Evolutionary conservation across 2,888 invertebrate species (phyloP).

Genomic region (Zeuzera pyrina): DNA sequence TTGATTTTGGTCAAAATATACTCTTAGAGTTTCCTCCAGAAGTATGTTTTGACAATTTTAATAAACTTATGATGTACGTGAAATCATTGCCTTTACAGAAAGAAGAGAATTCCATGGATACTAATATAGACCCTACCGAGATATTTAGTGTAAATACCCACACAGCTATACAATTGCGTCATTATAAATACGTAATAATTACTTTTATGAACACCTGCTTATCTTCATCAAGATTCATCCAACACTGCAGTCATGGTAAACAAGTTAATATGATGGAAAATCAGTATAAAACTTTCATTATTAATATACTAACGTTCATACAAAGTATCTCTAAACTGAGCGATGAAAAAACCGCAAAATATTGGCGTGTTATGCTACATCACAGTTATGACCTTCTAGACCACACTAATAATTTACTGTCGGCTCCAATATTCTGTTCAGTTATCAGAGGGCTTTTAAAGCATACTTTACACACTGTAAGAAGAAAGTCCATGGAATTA

Average conservation of each 20-base stretch:
- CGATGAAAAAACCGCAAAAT: constrained; percentile 78
- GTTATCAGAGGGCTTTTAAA: constrained; percentile 82
- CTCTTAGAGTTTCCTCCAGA: constrained; percentile 77
- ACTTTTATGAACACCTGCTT: constrained; percentile 82
- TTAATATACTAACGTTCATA: constrained; percentile 78
- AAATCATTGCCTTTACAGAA: constrained; percentile 78
- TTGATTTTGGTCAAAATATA: constrained; percentile 80
- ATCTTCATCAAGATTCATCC: constrained; percentile 78
- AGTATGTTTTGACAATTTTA: constrained; percentile 75
- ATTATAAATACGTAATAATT: constrained; percentile 86
- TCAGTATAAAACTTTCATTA: constrained; percentile 79
- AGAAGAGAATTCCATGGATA: constrained; percentile 60
- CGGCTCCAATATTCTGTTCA: constrained; percentile 84
- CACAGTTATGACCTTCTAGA: constrained; percentile 86
- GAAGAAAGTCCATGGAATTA: constrained; percentile 88
- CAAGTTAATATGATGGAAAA: constrained; percentile 68
- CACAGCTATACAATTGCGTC: constrained; percentile 83
- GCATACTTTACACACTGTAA: constrained; percentile 80
- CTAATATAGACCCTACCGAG: constrained; percentile 48
- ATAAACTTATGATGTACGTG: constrained; percentile 77
- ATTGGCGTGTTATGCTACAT: constrained; percentile 87
- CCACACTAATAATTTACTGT: constrained; percentile 84
- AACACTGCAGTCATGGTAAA: constrained; percentile 71
- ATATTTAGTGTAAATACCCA: constrained; percentile 77
- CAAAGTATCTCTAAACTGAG: constrained; percentile 76